Evolutionary conservation across 2,797 vertebrate species (phyloP).

Genomic region (Scleropages formosus): DNA sequence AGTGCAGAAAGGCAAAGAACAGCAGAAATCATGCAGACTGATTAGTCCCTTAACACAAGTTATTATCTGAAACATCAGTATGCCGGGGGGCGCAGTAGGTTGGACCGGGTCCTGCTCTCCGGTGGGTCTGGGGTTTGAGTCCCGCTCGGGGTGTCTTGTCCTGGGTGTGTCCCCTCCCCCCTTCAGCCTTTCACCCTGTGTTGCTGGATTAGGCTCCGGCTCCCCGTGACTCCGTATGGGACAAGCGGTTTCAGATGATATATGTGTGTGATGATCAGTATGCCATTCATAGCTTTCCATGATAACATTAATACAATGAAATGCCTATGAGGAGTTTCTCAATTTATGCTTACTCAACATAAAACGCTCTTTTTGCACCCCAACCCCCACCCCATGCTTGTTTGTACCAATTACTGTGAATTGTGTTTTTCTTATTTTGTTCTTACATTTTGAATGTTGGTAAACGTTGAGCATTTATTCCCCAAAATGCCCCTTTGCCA

Average conservation of each 20-base stretch:
- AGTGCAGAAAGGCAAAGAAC: neutral
- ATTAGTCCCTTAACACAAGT: neutral
- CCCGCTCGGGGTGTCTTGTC: too few species aligned
- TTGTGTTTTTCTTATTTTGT: slow-evolving; percentile 10
- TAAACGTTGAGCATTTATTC: slow-evolving; percentile 8
- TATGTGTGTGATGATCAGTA: too few species aligned
- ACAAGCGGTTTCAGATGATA: too few species aligned
- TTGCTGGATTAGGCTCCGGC: too few species aligned
- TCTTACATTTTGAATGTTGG: slow-evolving; percentile 10
- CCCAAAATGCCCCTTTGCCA: slow-evolving; percentile 23
- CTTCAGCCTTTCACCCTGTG: too few species aligned
- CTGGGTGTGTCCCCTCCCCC: too few species aligned
- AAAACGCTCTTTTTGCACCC: slow-evolving; percentile 11
- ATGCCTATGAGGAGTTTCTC: neutral
- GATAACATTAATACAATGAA: slow-evolving; percentile 10
- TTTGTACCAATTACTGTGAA: slow-evolving; percentile 12
- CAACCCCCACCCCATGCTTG: neutral
- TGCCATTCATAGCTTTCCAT: neutral
- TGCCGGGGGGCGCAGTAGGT: too few species aligned
- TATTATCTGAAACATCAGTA: slow-evolving; percentile 2
- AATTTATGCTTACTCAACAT: neutral
- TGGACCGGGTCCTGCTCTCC: too few species aligned
- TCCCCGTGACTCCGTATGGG: too few species aligned
- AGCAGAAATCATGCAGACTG: neutral
- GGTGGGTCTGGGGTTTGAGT: too few species aligned